Percentiles rank a stretch among this genome's conserved stretches.
phyloP scores from a whole-genome alignment of 2,113 vertebrate genomes.

The Ageneiosus marmoratus region DNA sequence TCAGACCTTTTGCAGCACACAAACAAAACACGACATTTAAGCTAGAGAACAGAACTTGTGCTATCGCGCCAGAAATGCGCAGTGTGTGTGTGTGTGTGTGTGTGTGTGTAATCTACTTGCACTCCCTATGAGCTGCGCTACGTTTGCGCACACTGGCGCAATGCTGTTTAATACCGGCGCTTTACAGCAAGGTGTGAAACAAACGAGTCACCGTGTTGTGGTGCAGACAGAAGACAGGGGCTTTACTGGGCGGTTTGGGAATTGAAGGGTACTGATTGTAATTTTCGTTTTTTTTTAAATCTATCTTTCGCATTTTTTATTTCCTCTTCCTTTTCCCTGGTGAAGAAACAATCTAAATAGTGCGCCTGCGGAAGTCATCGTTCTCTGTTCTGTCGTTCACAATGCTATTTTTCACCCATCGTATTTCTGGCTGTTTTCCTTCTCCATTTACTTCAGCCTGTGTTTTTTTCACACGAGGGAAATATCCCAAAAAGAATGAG shows the following conservation, averaged over 20 bases:
- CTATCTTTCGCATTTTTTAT: conserved; percentile 26
- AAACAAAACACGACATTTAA: too few relatives aligned
- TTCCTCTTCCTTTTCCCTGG: conserved; percentile 68
- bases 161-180: conserved; percentile 32
- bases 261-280: conserved; percentile 18
- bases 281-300: background rate
- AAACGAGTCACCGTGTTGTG: conserved; percentile 42
- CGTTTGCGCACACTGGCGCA: conserved; percentile 24
- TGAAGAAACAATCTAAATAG: conserved; percentile 73
- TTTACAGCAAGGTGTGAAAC: conserved; percentile 52
- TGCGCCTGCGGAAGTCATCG: conserved; percentile 69
- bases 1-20: background rate
- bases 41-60: too few relatives aligned
- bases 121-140: conserved; percentile 23
- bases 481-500: conserved; percentile 39
- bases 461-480: conserved; percentile 45
- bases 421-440: conserved; percentile 63
- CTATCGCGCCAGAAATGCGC: too few relatives aligned
- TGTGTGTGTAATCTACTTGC: conserved; percentile 39
- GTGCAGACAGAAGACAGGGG: conserved; percentile 13
- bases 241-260: background rate
- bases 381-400: conserved; percentile 69
- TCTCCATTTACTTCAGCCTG: conserved; percentile 53
- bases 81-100: background rate
- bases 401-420: conserved; percentile 59